phyloP scores from a whole-genome alignment of 1,140 invertebrate genomes.

The Leptinotarsa undecemlineata region DNA sequence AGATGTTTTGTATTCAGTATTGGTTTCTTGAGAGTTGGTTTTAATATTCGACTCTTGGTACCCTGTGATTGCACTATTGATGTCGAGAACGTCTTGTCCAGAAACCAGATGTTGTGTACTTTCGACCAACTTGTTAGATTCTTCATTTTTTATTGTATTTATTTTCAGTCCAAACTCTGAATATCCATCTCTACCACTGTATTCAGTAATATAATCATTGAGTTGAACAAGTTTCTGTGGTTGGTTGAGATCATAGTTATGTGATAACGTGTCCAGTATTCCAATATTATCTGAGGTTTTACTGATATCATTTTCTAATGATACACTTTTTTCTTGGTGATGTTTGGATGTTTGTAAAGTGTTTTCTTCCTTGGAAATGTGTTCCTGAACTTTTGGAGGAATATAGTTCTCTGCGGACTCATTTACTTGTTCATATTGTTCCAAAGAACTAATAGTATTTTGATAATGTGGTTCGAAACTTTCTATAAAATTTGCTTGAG shows the following conservation, averaged over 20 bases:
- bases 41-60: neutral
- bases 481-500: neutral
- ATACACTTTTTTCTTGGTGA: neutral
- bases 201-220: neutral
- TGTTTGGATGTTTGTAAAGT: neutral
- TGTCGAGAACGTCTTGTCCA: constrained; percentile 61
- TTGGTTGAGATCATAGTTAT: neutral
- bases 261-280: neutral
- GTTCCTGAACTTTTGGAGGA: constrained; percentile 11
- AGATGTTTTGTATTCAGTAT: neutral
- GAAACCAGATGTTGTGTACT: constrained; percentile 61
- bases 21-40: neutral
- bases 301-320: neutral
- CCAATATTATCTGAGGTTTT: neutral
- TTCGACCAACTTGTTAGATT: constrained; percentile 55
- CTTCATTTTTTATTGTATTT: neutral
- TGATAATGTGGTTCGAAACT: neutral
- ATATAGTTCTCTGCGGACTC: constrained; percentile 5
- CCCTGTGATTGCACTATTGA: constrained; percentile 57
- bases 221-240: constrained; percentile 10
- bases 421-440: neutral
- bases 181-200: neutral
- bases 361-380: neutral
- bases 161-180: constrained; percentile 16
- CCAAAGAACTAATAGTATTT: neutral